phyloP scores from a whole-genome alignment of 2,797 vertebrate species.

The Sphenopsis melanotis region DNA sequence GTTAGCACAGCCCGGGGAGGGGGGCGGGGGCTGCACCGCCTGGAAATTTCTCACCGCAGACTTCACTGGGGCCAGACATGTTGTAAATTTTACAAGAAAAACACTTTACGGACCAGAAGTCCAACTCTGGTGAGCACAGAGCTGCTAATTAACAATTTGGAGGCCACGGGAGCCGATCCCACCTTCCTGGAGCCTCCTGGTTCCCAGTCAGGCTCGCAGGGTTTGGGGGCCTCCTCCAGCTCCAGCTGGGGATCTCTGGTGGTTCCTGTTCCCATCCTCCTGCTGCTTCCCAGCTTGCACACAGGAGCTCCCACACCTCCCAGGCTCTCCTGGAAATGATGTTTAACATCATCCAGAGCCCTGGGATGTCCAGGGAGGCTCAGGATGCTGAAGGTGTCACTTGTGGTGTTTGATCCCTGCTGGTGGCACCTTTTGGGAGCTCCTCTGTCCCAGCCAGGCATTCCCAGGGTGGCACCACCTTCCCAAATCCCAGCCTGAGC shows the following conservation, averaged over 20 bases:
- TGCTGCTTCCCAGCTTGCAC: background rate
- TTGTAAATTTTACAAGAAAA: constrained; percentile 63
- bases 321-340: background rate
- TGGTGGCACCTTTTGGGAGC: background rate
- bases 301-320: background rate
- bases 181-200: background rate
- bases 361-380: background rate
- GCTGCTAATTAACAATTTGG: constrained; percentile 25
- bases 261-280: background rate
- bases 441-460: background rate
- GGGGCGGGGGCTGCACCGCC: background rate
- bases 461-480: background rate
- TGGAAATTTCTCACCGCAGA: constrained; percentile 50
- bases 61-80: constrained; percentile 50
- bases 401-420: rapidly evolving
- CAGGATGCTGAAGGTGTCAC: background rate
- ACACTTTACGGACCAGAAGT: constrained; percentile 48
- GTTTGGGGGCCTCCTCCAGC: background rate
- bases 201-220: background rate
- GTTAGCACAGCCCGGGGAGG: background rate
- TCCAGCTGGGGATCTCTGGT: background rate
- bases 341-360: rapidly evolving
- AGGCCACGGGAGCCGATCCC: background rate
- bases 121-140: background rate
- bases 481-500: background rate